phyloP scores from a whole-genome alignment of 2,888 invertebrate species.

The Agrochola lychnidis region DNA sequence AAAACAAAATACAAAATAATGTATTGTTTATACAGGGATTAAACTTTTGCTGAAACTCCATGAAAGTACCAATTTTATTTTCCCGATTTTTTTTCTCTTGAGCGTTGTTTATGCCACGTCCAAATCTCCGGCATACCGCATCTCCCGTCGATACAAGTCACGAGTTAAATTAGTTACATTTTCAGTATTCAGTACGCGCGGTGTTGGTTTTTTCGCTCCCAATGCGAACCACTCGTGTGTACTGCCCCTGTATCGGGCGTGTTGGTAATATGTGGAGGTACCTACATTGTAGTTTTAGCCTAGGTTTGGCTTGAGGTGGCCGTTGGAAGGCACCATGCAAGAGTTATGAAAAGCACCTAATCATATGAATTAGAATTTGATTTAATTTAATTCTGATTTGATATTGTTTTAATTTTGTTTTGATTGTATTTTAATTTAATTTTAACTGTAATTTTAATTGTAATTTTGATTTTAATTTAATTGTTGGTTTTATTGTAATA shows the following conservation, averaged over 20 bases:
- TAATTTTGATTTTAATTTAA: no score
- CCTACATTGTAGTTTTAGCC: conserved; percentile 2
- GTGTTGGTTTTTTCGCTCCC: conserved; percentile 83
- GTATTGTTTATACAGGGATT: not conserved
- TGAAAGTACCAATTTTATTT: not conserved
- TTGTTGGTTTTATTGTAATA: no score
- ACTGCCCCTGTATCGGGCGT: conserved; percentile 48
- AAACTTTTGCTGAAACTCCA: not conserved
- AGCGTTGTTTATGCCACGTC: conserved; percentile 58
- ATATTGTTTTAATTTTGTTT: no score
- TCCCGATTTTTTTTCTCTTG: not conserved
- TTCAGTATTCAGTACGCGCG: conserved; percentile 80
- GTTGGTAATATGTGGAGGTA: conserved; percentile 33
- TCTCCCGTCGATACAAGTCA: conserved; percentile 67
- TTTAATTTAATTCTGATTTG: no score
- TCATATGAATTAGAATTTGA: no score
- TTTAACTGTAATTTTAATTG: no score
- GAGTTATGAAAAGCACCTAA: not conserved
- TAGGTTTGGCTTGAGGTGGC: not conserved
- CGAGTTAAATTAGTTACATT: conserved; percentile 82
- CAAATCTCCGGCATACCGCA: conserved; percentile 28
- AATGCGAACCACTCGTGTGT: conserved; percentile 74
- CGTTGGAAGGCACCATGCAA: not conserved
- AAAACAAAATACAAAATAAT: not conserved
- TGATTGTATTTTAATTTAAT: no score